phyloP scores from a whole-genome alignment of 2,113 vertebrate species.

The Leucosticte australis region DNA sequence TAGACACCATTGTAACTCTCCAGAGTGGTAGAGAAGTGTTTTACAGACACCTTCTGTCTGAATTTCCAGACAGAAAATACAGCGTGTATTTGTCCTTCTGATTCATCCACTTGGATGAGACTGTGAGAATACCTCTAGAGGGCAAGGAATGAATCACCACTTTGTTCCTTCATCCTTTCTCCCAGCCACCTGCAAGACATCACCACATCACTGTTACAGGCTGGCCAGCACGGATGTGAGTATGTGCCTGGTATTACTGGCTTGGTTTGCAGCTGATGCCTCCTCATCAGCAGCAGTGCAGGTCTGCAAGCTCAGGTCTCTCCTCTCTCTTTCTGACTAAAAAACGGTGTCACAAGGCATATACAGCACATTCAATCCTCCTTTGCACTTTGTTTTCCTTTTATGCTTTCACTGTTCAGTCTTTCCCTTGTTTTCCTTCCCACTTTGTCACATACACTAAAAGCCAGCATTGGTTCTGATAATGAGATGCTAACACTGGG shows the following conservation, averaged over 20 bases:
- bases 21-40: background rate
- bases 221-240: rapidly evolving
- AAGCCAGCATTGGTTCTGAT: background rate
- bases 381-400: background rate
- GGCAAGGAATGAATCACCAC: background rate
- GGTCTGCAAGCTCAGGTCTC: background rate
- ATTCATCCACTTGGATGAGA: background rate
- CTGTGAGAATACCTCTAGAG: background rate
- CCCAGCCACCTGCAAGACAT: background rate
- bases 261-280: background rate
- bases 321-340: too few species aligned
- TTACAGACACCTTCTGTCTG: background rate
- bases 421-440: background rate
- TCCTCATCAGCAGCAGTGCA: background rate
- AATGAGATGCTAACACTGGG: background rate
- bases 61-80: background rate
- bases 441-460: background rate
- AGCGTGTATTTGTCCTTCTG: background rate
- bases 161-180: background rate
- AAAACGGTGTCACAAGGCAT: background rate
- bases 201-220: rapidly evolving
- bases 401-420: background rate
- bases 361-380: background rate
- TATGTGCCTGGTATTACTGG: rapidly evolving
- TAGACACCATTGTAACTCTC: background rate